phyloP scores from a whole-genome alignment of 2,888 invertebrate species.

The Scaptomyza flava region DNA sequence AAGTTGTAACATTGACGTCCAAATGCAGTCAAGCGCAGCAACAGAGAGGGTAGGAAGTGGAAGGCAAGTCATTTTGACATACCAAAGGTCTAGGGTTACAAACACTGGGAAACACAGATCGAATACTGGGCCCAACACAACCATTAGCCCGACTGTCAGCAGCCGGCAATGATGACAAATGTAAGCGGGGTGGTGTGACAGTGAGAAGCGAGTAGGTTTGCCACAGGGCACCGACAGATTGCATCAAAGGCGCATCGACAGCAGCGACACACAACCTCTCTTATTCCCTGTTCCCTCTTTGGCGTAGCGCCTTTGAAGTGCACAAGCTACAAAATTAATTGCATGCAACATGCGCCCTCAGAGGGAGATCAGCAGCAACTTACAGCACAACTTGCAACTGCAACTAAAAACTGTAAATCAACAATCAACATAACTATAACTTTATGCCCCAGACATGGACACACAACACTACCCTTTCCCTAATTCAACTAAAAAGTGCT shows the following conservation, averaged over 20 bases:
- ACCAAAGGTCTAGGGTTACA: slow-evolving; percentile 70
- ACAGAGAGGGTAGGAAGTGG: not conserved
- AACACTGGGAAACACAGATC: slow-evolving; percentile 60
- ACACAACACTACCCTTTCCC: slow-evolving; percentile 14
- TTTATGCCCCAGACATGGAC: slow-evolving; percentile 31
- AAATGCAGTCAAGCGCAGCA: slow-evolving; percentile 33
- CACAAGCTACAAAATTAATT: slow-evolving; percentile 69
- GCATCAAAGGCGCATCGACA: slow-evolving; percentile 75
- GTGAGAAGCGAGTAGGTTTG: not conserved
- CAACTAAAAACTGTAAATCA: slow-evolving; percentile 72
- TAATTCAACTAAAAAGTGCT: slow-evolving; percentile 15
- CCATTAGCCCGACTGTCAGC: slow-evolving; percentile 68
- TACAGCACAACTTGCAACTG: slow-evolving; percentile 23
- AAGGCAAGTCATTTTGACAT: slow-evolving; percentile 52
- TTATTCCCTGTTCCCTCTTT: not conserved
- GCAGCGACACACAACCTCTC: not conserved
- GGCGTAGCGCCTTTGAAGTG: slow-evolving; percentile 68
- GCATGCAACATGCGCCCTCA: slow-evolving; percentile 68
- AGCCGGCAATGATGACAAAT: slow-evolving; percentile 31
- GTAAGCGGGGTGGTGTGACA: slow-evolving; percentile 21
- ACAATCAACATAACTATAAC: slow-evolving; percentile 79
- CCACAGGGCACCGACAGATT: slow-evolving; percentile 4
- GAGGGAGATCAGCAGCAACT: slow-evolving; percentile 34
- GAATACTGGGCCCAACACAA: slow-evolving; percentile 27
- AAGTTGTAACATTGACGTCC: slow-evolving; percentile 66